Evolutionary conservation across 2,797 vertebrate species (phyloP), one percentile per base, ranked within the genome.

Genomic region (Aldrovandia affinis): DNA sequence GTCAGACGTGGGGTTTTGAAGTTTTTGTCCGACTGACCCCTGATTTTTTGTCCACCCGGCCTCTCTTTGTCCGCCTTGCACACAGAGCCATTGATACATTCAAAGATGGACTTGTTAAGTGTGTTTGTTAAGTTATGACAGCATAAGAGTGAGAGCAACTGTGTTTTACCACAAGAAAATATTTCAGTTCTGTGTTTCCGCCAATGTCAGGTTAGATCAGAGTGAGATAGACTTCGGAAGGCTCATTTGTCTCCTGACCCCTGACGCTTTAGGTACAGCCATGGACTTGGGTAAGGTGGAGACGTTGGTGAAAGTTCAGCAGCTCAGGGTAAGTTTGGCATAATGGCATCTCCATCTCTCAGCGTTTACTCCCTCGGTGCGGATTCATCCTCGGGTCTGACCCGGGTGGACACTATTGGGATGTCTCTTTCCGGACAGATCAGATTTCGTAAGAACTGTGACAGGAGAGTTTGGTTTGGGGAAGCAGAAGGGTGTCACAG

Each of bases 321-420:
- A 84, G 30, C 33, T 84, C 22, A 84, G 65, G 83, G 83, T 84
- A 59, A 80, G 83, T 84, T 80, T 42, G 78, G 39, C 44, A 14
- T 9, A 30, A 33, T 1, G 52, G 2, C 6, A 42, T 22, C 47
- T 54, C 36, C 1, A 44, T n/a, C 70, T 42, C 70, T 44, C 42
- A 47, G 42, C 15, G 18, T 25, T 10, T 20, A 57, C 55, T 57
- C 55, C 18, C 10, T 10, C 8, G 22, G 5, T 44, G 25, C 33
- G 28, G 9, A 30, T 30, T 61, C 59, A 61, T 5, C 30, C 68
- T 42, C 5, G 25, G 25, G 2, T 77, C 73, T 15, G 73, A 77
- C 8, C 20, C 25, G 39, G 18, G 15, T 77, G 7, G 42, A 77
- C 73, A 77, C 42, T 12, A 42, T 12, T 47, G 14, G 18, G 36